These are phyloP conservation scores for Xylocopa sonorina DNA, from an alignment of 1,140 invertebrate species.

Conservation along the genomic window DNA sequence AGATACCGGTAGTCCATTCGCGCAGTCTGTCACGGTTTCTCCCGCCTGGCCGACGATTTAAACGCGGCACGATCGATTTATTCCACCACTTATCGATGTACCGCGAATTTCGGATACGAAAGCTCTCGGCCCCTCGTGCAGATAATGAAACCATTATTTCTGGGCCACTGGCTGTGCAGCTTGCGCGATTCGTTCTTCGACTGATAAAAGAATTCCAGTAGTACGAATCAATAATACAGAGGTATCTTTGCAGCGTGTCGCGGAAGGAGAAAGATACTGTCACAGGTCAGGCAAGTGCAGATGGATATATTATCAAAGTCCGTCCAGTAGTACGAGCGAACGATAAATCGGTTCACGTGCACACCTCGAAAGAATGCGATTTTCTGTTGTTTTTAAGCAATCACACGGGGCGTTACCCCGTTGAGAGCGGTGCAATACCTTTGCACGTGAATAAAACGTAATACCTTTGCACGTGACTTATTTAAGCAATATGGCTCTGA, in stretches of 20 bases:
- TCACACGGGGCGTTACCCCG: not conserved
- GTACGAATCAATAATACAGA: too few species aligned
- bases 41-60: not conserved
- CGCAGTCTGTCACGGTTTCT: not conserved
- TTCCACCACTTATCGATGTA: not conserved
- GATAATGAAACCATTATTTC: not conserved
- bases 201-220: too few species aligned
- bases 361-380: too few species aligned
- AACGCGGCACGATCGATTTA: not conserved
- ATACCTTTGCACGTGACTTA: conserved; percentile 31
- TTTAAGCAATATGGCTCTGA: not conserved
- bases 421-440: too few species aligned
- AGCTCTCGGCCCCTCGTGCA: too few species aligned
- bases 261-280: too few species aligned
- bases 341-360: not conserved
- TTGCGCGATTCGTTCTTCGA: not conserved
- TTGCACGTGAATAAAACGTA: not conserved
- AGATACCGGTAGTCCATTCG: conserved; percentile 6
- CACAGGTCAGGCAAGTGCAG: too few species aligned
- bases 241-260: too few species aligned
- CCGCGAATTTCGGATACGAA: not conserved
- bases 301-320: not conserved
- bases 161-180: not conserved
- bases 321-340: not conserved
- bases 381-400: not conserved